Evolutionary conservation across 64 coral and sea anemone species (phyloP).

Genomic region (Porites australiensis): DNA sequence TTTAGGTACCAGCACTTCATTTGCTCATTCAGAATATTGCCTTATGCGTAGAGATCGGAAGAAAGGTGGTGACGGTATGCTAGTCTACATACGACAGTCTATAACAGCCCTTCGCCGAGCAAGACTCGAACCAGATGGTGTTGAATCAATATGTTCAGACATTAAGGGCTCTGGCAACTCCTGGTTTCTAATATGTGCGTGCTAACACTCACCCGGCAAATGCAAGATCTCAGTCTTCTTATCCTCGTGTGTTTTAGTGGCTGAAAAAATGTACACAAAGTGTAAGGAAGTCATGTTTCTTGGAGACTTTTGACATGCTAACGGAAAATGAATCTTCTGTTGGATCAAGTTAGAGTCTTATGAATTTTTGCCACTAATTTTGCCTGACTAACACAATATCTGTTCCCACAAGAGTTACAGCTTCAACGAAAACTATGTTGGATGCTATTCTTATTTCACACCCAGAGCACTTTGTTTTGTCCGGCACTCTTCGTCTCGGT

Average conservation of each 20-base stretch:
- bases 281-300: conserved; percentile 37
- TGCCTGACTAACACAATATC: background rate
- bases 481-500: too few relatives aligned
- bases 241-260: background rate
- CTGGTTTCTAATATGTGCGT: conserved; percentile 61
- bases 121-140: conserved; percentile 35
- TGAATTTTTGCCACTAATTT: background rate
- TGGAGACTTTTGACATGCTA: too few relatives aligned
- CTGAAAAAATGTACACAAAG: conserved; percentile 55
- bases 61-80: too few relatives aligned
- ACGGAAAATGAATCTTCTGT: background rate
- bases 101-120: conserved; percentile 33
- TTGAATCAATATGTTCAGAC: conserved; percentile 59
- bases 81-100: too few relatives aligned
- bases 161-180: conserved; percentile 38
- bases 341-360: background rate
- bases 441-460: too few relatives aligned
- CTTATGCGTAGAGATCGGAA: too few relatives aligned
- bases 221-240: conserved; percentile 55
- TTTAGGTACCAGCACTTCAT: conserved; percentile 46
- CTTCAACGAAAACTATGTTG: too few relatives aligned
- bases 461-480: too few relatives aligned
- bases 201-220: too few relatives aligned
- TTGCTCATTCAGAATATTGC: conserved; percentile 39
- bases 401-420: too few relatives aligned